Evolutionary conservation across 2,113 vertebrate species (phyloP), one percentile per base, ranked within the genome.

Genomic region (Spea multiplicata): DNA sequence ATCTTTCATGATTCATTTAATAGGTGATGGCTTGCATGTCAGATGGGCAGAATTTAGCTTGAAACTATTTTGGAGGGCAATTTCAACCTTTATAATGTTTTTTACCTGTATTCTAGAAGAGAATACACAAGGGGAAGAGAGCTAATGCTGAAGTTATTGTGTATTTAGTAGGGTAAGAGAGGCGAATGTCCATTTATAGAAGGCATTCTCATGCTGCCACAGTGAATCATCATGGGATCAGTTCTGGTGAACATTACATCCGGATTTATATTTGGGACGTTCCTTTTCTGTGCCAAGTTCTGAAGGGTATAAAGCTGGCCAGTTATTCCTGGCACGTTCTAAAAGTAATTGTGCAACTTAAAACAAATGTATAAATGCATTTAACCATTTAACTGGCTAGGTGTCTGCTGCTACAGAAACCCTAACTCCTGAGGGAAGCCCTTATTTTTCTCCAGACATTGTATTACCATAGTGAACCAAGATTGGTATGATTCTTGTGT

Each of bases 261-360:
- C 53, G 69, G 62, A 66, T 78, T 72, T 79, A 71, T 47, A 55
- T 57, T 46, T 49, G 53, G 30, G 6, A 78, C 71, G 61, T 73
- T 73, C 71, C 53, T 73, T 13, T 6, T 9, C 10, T n/a, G 7
- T 46, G 71, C 55, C 55, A 61, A 73, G 45, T 59, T 30, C 71
- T 61, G 13, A 44, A 61, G 10, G 53, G 65, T 46, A 66, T 73
- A 13, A 16, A 66, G 30, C 14, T 16, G 50, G 45, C 8, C 8
- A 47, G 53, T 45, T 50, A 50, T 65, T 30, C 71, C 47, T 50
- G 59, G 8, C 49, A 10, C 48, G 8, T 49, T 67, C 71, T 66
- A 71, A 55, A 47, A 49, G 45, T 10, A 80, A 48, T 10, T 59
- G 49, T 16, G 45, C 44, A 74, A 9, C 66, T 57, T 80, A 62